These are phyloP conservation scores for Polymixis lichenea DNA, from an alignment of 2,888 invertebrate genomes.

Conservation along the genomic window DNA sequence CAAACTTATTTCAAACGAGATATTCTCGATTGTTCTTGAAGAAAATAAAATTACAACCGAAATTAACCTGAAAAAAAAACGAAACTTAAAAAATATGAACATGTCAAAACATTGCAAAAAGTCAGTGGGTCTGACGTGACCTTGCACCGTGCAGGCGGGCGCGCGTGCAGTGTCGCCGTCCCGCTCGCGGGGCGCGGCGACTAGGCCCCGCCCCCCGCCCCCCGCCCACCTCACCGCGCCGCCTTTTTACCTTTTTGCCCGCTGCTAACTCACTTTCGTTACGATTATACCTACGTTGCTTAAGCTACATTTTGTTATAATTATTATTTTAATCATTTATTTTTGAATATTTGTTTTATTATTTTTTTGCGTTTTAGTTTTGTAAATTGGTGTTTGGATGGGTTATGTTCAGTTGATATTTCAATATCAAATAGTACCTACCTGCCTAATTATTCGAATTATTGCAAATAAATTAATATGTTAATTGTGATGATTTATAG, in stretches of 20 bases:
- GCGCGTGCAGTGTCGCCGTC: constrained; percentile 74
- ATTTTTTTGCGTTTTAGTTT: background rate
- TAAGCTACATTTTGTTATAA: constrained; percentile 50
- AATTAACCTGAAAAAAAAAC: constrained; percentile 30
- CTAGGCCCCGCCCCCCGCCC: constrained; percentile 83
- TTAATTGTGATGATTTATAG: no score
- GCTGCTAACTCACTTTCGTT: constrained; percentile 81
- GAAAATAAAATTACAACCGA: background rate
- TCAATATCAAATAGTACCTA: no score
- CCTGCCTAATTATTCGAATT: no score
- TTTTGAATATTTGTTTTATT: constrained; percentile 10
- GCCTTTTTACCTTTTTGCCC: constrained; percentile 84
- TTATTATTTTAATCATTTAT: constrained; percentile 51
- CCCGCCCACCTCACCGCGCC: constrained; percentile 85
- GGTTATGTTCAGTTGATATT: background rate
- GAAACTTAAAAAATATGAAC: constrained; percentile 47
- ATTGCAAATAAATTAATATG: no score
- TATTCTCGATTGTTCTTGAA: background rate
- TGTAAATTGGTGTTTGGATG: background rate
- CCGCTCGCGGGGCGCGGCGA: constrained; percentile 82
- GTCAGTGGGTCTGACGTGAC: constrained; percentile 73
- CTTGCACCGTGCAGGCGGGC: constrained; percentile 78
- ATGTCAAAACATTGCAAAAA: constrained; percentile 79
- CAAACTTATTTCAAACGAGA: background rate
- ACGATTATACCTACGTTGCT: constrained; percentile 70